These are phyloP conservation scores for Apodemia zela DNA, from an alignment of 2,888 invertebrate genomes.

Conservation along the genomic window DNA sequence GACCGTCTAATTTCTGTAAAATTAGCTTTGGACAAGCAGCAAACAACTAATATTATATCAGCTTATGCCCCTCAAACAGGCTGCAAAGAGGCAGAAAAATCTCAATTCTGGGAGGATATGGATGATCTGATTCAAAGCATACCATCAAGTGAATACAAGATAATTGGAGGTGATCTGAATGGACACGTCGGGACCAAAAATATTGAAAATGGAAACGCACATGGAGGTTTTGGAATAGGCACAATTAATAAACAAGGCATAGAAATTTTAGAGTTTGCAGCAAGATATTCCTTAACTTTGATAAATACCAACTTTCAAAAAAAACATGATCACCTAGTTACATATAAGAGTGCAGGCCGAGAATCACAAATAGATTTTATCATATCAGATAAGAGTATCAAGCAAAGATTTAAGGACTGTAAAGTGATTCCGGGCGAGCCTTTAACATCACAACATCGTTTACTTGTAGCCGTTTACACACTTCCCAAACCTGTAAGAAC, in stretches of 20 bases:
- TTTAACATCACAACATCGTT: slow-evolving; percentile 13
- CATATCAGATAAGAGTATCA: not conserved
- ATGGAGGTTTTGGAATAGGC: not conserved
- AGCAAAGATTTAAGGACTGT: slow-evolving; percentile 10
- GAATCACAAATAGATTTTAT: slow-evolving; percentile 19
- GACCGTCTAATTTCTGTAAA: too few relatives aligned
- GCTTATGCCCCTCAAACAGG: too few relatives aligned
- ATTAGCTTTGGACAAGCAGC: too few relatives aligned
- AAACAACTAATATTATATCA: too few relatives aligned
- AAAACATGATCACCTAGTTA: slow-evolving; percentile 17
- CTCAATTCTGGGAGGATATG: too few relatives aligned
- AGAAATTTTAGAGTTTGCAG: too few relatives aligned
- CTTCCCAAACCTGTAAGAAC: not conserved
- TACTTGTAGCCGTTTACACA: not conserved
- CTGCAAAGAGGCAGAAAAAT: too few relatives aligned
- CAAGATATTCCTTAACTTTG: not conserved
- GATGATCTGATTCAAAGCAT: too few relatives aligned
- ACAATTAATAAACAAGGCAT: too few relatives aligned
- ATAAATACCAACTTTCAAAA: slow-evolving; percentile 16
- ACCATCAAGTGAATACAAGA: not conserved
- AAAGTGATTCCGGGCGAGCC: slow-evolving; percentile 18
- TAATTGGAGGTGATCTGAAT: slow-evolving; percentile 24
- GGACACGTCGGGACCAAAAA: slow-evolving; percentile 20
- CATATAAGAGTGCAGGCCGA: slow-evolving; percentile 15
- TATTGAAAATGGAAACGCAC: not conserved